Percentiles rank a stretch among this genome's conserved stretches.
Evolutionary conservation across 2,888 invertebrate genomes (phyloP).

Genomic region (Agonopterix heracliana): DNA sequence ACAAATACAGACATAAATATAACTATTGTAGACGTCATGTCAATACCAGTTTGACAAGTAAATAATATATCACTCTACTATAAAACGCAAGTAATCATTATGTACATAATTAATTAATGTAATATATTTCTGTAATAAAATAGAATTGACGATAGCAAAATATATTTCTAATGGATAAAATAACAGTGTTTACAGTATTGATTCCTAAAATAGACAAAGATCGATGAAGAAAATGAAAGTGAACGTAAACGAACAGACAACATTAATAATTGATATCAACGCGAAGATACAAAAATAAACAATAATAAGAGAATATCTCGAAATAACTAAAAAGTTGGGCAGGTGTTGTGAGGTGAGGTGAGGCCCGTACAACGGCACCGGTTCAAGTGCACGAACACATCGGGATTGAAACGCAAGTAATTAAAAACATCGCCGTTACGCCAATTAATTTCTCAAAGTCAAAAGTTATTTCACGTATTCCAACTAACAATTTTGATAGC

Average conservation of each 20-base stretch:
- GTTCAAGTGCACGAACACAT: not conserved
- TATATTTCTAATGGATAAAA: no score
- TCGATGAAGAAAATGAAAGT: no score
- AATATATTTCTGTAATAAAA: no score
- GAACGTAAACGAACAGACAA: no score
- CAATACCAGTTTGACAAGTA: slow-evolving; percentile 7
- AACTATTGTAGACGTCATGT: slow-evolving; percentile 2
- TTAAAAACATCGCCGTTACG: slow-evolving; percentile 64
- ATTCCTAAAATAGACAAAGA: no score
- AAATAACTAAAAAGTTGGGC: not conserved
- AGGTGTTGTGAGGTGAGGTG: not conserved
- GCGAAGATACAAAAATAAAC: no score
- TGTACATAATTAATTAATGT: slow-evolving; percentile 2
- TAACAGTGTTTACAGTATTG: no score
- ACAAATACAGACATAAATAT: not conserved
- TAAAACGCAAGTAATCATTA: slow-evolving; percentile 4
- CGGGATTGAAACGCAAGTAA: slow-evolving; percentile 24
- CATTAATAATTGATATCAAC: no score
- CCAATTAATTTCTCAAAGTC: slow-evolving; percentile 72
- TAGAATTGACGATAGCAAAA: no score
- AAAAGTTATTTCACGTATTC: slow-evolving; percentile 44
- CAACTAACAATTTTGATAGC: slow-evolving; percentile 22
- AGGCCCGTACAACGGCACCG: not conserved
- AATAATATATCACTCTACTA: slow-evolving; percentile 3
- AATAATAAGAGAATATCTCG: no score